Conservation (phyloP, 53 echinoderm and acorn worm genomes). For the Astropecten irregularis region DNA sequence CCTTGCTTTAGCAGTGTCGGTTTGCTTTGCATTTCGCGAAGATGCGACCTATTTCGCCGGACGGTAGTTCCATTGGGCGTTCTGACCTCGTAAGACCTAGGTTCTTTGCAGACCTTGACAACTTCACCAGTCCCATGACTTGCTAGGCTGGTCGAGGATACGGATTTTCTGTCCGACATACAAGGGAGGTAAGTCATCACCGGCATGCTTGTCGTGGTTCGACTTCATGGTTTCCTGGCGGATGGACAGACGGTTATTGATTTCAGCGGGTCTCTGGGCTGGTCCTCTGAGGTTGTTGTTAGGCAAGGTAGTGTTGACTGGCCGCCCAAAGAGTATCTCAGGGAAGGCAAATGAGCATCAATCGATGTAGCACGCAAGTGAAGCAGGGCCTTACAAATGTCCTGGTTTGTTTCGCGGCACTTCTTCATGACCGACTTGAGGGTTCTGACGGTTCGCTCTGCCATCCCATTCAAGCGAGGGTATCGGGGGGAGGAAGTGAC, state of each 20-base stretch:
- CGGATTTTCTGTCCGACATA: slow-evolving; percentile 60
- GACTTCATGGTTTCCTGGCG: slow-evolving; percentile 39
- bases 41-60: slow-evolving; percentile 55
- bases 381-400: slow-evolving; percentile 47
- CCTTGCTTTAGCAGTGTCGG: too few relatives aligned
- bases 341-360: slow-evolving; percentile 63
- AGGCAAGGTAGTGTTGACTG: slow-evolving; percentile 55
- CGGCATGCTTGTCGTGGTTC: slow-evolving; percentile 48
- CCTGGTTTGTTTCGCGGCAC: slow-evolving; percentile 61
- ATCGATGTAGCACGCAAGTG: slow-evolving; percentile 56
- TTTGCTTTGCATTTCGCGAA: too few relatives aligned
- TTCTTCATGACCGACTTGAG: slow-evolving; percentile 60
- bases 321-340: slow-evolving; percentile 63
- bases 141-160: slow-evolving; percentile 32
- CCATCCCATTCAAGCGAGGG: slow-evolving; percentile 67
- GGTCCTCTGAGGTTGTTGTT: slow-evolving; percentile 41
- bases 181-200: slow-evolving; percentile 39
- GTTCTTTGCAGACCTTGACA: slow-evolving; percentile 34
- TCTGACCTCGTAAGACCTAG: slow-evolving; percentile 50
- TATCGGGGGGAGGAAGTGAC: slow-evolving; percentile 71
- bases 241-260: slow-evolving; percentile 9
- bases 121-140: slow-evolving; percentile 63
- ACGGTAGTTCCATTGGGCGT: slow-evolving; percentile 50
- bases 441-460: slow-evolving; percentile 73
- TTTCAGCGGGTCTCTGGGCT: not conserved